Base-by-base conservation (phyloP, 2,113 vertebrate genomes). In the Tetrax tetrax region DNA sequence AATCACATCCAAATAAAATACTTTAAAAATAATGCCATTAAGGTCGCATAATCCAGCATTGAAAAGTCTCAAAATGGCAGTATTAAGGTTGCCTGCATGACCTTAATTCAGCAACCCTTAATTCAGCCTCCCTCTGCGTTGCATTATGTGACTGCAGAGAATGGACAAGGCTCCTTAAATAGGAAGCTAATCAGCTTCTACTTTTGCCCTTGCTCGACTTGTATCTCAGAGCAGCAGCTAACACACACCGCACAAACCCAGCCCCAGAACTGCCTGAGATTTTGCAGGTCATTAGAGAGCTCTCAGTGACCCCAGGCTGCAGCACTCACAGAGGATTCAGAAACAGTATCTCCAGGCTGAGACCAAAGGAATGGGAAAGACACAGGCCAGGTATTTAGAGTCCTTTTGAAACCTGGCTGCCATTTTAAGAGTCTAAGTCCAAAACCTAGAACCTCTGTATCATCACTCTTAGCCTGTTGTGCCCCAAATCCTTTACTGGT, bases 81-180 rank as follows among this genome's bases (percentile, higher is more conserved):
- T 50, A 76, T 53, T 95, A 65, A 87, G 22, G 63, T 61, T 94
- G 70, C 41, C 87, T 69, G 66, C 12, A 27, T 80, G 75, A 94
- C 89, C 93, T 93, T 89, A 94, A 95, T 82, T 93, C 89, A 90
- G 86, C 64, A 93, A 43, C 37, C 54, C 47, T 70, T 97, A 93
- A 95, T 91, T 95, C 61, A 75, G 61, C 41, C 45, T 89, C 69
- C 57, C 65, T 83, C 66, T 35, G 80, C 0, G 0, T 24, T 16
- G 0, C 61, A 83, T 94, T 92, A 75, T 90, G 68, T 45, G 83
- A 51, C 64, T 82, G 76, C 48, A 78, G 72, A 78, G 87, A 92
- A 92, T 45, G 51, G 69, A 78, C 76, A 78, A 81, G 60, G 38
- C 38, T 75, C 61, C 56, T 56, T 84, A 96, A 92, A 68, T 53